These are phyloP conservation scores for Podilymbus podiceps DNA, from an alignment of 2,113 vertebrate species.

Conservation along the genomic window DNA sequence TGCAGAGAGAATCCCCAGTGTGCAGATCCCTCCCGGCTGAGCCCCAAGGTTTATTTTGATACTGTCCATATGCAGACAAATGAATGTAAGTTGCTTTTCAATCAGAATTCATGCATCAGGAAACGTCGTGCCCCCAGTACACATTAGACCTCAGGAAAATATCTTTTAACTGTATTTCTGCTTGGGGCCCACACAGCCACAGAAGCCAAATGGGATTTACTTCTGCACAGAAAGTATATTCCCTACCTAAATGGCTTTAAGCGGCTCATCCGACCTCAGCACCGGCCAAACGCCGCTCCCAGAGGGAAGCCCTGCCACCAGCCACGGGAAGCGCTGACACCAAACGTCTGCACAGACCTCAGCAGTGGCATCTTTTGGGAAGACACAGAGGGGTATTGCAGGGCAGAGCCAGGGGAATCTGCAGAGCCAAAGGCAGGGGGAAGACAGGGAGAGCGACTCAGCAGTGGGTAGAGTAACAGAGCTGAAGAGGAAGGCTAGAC, in stretches of 20 bases:
- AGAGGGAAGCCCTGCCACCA: background rate
- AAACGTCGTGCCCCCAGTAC: background rate
- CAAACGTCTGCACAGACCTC: fast-evolving
- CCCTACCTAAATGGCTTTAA: background rate
- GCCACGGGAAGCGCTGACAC: fast-evolving
- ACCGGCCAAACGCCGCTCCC: fast-evolving
- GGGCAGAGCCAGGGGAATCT: background rate
- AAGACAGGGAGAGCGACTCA: background rate
- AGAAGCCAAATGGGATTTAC: background rate
- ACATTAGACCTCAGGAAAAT: background rate
- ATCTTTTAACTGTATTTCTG: background rate
- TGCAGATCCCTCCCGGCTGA: background rate
- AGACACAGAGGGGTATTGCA: background rate
- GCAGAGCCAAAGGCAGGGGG: background rate
- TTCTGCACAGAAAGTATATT: background rate
- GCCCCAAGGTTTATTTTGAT: background rate
- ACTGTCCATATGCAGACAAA: background rate
- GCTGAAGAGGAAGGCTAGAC: background rate
- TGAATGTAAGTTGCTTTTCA: background rate
- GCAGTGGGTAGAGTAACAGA: background rate
- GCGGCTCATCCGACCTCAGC: background rate
- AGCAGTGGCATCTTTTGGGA: background rate
- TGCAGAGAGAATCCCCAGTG: background rate
- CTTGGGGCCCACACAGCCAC: background rate
- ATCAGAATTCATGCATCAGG: background rate